Evolutionary conservation across 2,113 vertebrate species (phyloP), one percentile per base, ranked within the genome.

Genomic region (Rhinogobius similis): DNA sequence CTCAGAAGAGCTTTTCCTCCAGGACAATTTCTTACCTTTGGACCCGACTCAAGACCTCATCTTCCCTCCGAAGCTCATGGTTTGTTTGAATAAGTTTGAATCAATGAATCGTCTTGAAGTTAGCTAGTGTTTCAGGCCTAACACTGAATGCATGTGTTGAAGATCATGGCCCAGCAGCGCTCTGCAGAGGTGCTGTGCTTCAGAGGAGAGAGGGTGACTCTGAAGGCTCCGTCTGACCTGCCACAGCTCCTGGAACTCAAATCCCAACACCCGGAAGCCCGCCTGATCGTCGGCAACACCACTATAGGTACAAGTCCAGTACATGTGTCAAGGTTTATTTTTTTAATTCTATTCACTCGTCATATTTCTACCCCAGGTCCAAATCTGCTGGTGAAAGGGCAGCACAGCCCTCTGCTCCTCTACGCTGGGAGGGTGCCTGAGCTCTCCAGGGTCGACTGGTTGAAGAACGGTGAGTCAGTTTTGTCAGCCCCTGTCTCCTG

Each of bases 41-140:
- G 94, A 96, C 67, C 88, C 91, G 5, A 93, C 93, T 2, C 93
- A 97, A 77, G 94, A 97, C n/a, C 92, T 95, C 58, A 93, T 97
- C 83, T 96, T 97, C 73, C 95, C 94, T 50, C 94, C 93, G 36
- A 93, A 97, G 24, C 90, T 96, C 36, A 93, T 93, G 21, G 95
- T 61, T 5, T 38, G 58, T 61, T 32, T 27, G 24, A 26, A 23
- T 52, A 23, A 8, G 21, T 53, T n/a, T n/a, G n/a, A n/a, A n/a
- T n/a, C n/a, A n/a, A n/a, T n/a, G n/a, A n/a, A n/a, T n/a, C n/a
- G n/a, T n/a, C n/a, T n/a, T n/a, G n/a, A n/a, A n/a, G n/a, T n/a
- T n/a, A n/a, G n/a, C n/a, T n/a, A n/a, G n/a, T n/a, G n/a, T n/a
- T n/a, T n/a, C n/a, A n/a, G n/a, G n/a, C n/a, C n/a, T 48, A 48